These are phyloP conservation scores for Bruchidius siliquastri DNA, from an alignment of 2,888 invertebrate genomes.

Conservation along the genomic window DNA sequence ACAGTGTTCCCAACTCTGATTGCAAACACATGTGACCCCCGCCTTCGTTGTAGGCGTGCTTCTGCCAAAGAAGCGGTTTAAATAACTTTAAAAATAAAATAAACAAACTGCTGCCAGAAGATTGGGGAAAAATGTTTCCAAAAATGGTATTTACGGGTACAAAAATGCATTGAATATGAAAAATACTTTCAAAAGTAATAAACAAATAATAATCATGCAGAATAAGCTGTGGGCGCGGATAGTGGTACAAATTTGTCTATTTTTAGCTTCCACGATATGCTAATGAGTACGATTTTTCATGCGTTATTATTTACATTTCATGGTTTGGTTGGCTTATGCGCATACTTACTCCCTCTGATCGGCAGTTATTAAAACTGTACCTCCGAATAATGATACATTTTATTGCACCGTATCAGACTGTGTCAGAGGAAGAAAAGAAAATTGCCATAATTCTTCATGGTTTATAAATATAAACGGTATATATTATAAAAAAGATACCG, in stretches of 20 bases:
- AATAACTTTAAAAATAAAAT: no score
- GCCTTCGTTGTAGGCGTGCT: no score
- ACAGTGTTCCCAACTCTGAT: no score
- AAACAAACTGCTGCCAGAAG: no score
- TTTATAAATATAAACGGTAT: not conserved
- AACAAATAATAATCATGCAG: not conserved
- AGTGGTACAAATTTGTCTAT: not conserved
- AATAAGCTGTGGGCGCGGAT: not conserved
- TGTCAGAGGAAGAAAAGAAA: not conserved
- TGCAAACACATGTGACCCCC: no score
- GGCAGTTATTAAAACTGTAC: not conserved
- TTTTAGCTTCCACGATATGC: not conserved
- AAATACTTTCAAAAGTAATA: no score
- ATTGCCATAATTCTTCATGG: not conserved
- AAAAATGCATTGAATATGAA: no score
- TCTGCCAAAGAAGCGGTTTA: no score
- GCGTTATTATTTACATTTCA: not conserved
- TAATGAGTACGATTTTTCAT: not conserved
- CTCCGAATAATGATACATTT: not conserved
- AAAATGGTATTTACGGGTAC: no score
- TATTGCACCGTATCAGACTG: not conserved
- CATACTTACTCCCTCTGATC: not conserved
- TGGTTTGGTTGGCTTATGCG: not conserved
- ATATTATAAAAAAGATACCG: not conserved
- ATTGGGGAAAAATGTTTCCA: no score